Conservation (phyloP, 2,888 invertebrate species). For the Pomacea canaliculata region DNA sequence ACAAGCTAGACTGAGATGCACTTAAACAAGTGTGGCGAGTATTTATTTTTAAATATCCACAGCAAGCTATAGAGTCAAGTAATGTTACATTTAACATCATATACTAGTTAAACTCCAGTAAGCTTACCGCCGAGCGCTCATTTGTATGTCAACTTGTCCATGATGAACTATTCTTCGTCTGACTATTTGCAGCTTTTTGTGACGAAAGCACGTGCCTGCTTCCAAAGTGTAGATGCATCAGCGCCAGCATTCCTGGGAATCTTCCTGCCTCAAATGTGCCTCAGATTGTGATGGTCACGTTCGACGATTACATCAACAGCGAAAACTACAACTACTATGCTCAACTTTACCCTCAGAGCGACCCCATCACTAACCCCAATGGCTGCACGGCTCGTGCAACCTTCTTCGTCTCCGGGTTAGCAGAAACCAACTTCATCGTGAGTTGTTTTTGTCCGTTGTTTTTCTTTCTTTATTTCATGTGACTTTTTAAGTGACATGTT, state of each 20-base stretch:
- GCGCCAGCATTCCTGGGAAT: constrained; percentile 37
- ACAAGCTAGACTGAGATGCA: too few relatives aligned
- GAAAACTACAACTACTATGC: constrained; percentile 36
- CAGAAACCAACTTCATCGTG: constrained; percentile 80
- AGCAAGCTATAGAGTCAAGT: too few relatives aligned
- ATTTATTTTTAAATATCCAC: too few relatives aligned
- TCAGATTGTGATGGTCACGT: constrained; percentile 50
- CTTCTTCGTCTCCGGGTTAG: constrained; percentile 94
- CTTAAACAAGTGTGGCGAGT: too few relatives aligned
- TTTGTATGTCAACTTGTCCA: too few relatives aligned
- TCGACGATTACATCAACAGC: constrained; percentile 49
- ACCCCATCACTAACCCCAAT: constrained; percentile 74
- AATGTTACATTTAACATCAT: too few relatives aligned
- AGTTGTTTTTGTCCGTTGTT: too few relatives aligned
- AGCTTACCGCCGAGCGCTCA: too few relatives aligned
- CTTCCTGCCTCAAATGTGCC: constrained; percentile 37
- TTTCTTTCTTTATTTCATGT: too few relatives aligned
- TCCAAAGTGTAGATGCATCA: constrained; percentile 40
- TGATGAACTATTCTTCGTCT: too few relatives aligned
- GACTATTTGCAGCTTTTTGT: constrained; percentile 27
- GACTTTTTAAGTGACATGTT: too few relatives aligned
- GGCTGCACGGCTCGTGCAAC: constrained; percentile 74
- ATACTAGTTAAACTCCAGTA: too few relatives aligned
- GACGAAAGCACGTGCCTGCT: constrained; percentile 33
- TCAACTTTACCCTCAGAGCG: constrained; percentile 35